A percentile compares a stretch with the other conserved stretches of the same genome.
Evolutionary conservation across 2,113 vertebrate species (phyloP).

Genomic region (Barnardius zonarius): DNA sequence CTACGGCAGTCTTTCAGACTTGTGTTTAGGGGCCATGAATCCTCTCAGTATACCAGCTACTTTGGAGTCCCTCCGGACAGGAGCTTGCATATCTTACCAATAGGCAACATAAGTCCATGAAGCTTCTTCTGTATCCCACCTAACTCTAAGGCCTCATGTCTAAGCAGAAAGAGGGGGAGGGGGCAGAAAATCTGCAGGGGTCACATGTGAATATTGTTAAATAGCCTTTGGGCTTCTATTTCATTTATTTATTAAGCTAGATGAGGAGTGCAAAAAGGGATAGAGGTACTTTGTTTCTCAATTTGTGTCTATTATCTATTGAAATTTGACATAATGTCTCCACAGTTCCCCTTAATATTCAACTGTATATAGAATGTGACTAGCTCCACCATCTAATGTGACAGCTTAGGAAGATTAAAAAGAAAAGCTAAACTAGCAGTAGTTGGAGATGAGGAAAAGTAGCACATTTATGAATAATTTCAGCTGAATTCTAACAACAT

Average conservation of each 20-base stretch:
- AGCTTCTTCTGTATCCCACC: neutral
- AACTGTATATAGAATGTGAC: slow-evolving; percentile 72
- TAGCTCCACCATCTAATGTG: slow-evolving; percentile 74
- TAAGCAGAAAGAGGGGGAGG: neutral
- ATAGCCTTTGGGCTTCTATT: neutral
- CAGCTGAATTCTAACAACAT: slow-evolving; percentile 81
- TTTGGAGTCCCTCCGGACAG: neutral
- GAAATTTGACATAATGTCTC: slow-evolving; percentile 72
- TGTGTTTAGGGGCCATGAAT: neutral
- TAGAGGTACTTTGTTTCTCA: slow-evolving; percentile 55
- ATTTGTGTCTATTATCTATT: slow-evolving; percentile 74
- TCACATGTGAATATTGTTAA: neutral
- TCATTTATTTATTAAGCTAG: slow-evolving; percentile 58
- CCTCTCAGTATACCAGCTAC: too few relatives aligned
- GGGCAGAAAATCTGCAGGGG: neutral
- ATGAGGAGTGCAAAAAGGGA: slow-evolving; percentile 15
- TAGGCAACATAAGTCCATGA: neutral
- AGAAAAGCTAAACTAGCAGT: slow-evolving; percentile 78
- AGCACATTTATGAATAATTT: slow-evolving; percentile 85
- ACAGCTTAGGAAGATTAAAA: slow-evolving; percentile 82
- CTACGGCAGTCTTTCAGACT: neutral
- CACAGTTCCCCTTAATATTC: slow-evolving; percentile 74
- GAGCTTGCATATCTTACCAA: neutral
- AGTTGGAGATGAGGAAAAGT: slow-evolving; percentile 78
- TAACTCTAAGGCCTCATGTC: neutral